Conservation (phyloP, 1,140 invertebrate genomes). For the Drosophila quadrilineata region DNA sequence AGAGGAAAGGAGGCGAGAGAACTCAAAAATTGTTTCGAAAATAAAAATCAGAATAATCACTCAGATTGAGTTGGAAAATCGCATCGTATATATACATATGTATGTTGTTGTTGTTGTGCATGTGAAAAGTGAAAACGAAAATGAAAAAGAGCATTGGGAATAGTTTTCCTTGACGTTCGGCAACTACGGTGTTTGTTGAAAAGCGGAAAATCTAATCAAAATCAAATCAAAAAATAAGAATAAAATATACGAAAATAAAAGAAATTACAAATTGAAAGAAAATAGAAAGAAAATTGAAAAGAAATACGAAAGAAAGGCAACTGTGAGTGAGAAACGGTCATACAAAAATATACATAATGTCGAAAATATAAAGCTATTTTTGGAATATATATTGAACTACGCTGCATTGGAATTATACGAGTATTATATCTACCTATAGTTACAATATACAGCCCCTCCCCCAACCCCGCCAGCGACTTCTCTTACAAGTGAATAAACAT, state of each 20-base stretch:
- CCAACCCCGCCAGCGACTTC: neutral
- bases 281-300: conserved; percentile 15
- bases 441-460: too few species aligned
- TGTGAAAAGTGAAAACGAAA: conserved; percentile 72
- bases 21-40: conserved; percentile 37
- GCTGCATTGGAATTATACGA: conserved; percentile 62
- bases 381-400: conserved; percentile 67
- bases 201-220: conserved; percentile 60
- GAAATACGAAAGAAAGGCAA: conserved; percentile 62
- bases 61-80: conserved; percentile 21
- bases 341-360: conserved; percentile 63
- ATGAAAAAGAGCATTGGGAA: conserved; percentile 68
- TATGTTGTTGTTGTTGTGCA: conserved; percentile 17
- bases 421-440: too few species aligned
- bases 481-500: conserved; percentile 30
- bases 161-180: conserved; percentile 61
- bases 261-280: conserved; percentile 15
- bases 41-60: conserved; percentile 8
- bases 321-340: conserved; percentile 61
- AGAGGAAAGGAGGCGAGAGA: conserved; percentile 10
- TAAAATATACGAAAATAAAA: conserved; percentile 23
- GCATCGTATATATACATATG: neutral
- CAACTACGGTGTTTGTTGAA: conserved; percentile 42
- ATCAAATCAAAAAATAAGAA: too few species aligned
- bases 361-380: conserved; percentile 76